Evolutionary conservation across 2,888 invertebrate species (phyloP).

Genomic region (Metallyticus violacea): DNA sequence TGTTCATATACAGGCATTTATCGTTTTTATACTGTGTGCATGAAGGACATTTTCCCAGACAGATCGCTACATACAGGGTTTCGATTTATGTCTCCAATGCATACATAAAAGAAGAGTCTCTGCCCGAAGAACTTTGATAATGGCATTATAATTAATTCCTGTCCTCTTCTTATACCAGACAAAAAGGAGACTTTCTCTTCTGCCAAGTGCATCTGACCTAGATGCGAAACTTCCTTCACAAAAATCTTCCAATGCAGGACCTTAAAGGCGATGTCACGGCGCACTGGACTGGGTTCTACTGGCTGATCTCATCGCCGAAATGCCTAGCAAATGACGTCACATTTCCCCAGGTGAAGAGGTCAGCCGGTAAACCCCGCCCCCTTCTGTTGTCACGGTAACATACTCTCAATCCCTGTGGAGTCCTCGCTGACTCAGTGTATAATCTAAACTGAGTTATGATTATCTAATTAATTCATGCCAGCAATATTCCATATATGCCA

Average conservation of each 20-base stretch:
- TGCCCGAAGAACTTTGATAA: background rate
- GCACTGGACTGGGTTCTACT: slow-evolving; percentile 25
- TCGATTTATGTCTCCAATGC: background rate
- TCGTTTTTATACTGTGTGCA: no score
- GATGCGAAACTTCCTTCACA: no score
- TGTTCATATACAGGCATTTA: no score
- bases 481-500: background rate
- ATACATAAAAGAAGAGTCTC: background rate
- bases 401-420: background rate
- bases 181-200: background rate
- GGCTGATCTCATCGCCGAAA: slow-evolving; percentile 36
- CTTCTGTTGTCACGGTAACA: background rate
- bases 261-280: background rate
- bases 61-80: no score
- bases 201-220: background rate
- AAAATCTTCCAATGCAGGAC: background rate
- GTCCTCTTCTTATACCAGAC: background rate
- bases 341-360: slow-evolving; percentile 30
- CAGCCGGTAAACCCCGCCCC: slow-evolving; percentile 29
- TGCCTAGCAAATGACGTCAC: slow-evolving; percentile 13
- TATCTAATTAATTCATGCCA: background rate
- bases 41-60: no score
- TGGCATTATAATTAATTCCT: background rate
- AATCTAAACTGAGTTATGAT: no score
- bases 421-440: no score